A percentile compares a stretch with the other conserved stretches of the same genome.
phyloP scores from a whole-genome alignment of 2,113 vertebrate genomes.

The Stictonetta naevosa region DNA sequence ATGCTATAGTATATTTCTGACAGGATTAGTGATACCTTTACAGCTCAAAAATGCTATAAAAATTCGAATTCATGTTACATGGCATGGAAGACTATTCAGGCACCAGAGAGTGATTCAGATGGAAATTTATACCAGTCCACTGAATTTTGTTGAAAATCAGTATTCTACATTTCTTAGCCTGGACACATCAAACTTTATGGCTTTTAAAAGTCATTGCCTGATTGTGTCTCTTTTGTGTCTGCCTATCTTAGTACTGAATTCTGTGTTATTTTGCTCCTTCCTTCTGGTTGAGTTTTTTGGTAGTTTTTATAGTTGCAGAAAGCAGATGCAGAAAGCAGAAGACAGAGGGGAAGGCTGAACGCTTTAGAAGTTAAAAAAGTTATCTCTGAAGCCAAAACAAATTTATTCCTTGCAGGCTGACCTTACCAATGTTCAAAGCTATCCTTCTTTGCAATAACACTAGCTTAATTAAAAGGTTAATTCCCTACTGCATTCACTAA shows the following conservation, averaged over 20 bases:
- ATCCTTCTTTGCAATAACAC: not conserved
- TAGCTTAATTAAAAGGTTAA: conserved; percentile 28
- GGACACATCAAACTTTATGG: not conserved
- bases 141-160: not conserved
- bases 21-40: not conserved
- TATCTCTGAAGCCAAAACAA: not conserved
- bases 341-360: not conserved
- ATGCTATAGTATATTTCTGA: not conserved
- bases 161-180: not conserved
- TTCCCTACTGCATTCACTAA: not conserved
- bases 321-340: not conserved
- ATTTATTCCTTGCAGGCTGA: not conserved
- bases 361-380: not conserved
- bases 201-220: not conserved
- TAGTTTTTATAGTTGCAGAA: not conserved
- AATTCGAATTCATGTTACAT: not conserved
- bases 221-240: not conserved
- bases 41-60: not conserved
- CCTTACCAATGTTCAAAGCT: not conserved
- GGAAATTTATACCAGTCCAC: not conserved
- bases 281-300: not conserved
- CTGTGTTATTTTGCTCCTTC: not conserved
- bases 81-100: not conserved
- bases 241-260: not conserved
- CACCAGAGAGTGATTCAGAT: not conserved